Percentiles rank a stretch among this genome's conserved stretches.
Evolutionary conservation across 2,113 vertebrate genomes (phyloP).

Genomic region (Centrocercus urophasianus): DNA sequence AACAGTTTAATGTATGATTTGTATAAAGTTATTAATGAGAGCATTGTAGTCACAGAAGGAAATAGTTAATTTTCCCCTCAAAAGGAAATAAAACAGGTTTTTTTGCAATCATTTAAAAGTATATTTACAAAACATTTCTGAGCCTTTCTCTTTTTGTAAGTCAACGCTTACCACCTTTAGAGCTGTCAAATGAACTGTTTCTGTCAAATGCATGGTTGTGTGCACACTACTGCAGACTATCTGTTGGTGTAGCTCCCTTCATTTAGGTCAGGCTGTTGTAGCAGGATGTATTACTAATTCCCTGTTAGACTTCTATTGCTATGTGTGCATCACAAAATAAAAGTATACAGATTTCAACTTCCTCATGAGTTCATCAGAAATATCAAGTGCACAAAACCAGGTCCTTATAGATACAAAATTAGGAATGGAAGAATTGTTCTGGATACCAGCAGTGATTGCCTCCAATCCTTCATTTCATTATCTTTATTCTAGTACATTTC

Average conservation of each 20-base stretch:
- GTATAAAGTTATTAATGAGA: neutral
- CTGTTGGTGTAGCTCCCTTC: conserved; percentile 18
- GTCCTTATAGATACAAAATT: neutral
- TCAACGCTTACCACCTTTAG: conserved; percentile 46
- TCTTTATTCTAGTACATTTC: neutral
- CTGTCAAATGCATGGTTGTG: conserved; percentile 25
- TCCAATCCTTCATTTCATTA: neutral
- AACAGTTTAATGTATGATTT: neutral
- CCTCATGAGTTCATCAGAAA: conserved; percentile 23
- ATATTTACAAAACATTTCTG: neutral
- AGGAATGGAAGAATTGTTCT: neutral
- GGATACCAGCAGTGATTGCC: neutral
- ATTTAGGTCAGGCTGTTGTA: conserved; percentile 18
- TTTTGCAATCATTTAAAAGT: neutral
- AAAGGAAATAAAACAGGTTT: neutral
- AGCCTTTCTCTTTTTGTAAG: conserved; percentile 50
- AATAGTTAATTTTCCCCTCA: conserved; percentile 15
- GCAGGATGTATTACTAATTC: neutral
- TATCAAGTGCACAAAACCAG: neutral
- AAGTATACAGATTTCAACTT: conserved; percentile 17
- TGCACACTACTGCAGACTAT: conserved; percentile 13
- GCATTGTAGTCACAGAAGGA: neutral
- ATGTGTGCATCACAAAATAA: conserved; percentile 42
- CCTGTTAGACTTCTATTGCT: neutral
- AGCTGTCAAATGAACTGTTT: conserved; percentile 12